Conservation (phyloP, 1,140 invertebrate genomes). For the Lysiphlebus fabarum region DNA sequence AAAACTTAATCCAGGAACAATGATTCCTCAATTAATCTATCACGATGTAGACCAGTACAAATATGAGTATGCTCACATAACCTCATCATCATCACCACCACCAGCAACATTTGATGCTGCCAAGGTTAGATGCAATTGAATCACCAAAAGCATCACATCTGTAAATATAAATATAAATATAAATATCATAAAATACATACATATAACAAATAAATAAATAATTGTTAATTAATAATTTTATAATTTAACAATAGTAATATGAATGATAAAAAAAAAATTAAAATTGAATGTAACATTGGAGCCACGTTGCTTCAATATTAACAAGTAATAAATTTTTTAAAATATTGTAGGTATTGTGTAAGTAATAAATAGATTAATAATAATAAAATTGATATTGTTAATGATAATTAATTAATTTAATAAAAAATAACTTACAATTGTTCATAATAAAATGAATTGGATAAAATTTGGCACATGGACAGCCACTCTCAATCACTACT, state of each 20-base stretch:
- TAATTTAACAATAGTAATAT: background rate
- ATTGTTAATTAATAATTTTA: background rate
- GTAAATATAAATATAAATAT: conserved; percentile 35
- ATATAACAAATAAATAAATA: too few species aligned
- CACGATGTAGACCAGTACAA: conserved; percentile 57
- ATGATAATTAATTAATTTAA: background rate
- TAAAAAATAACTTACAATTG: conserved; percentile 40
- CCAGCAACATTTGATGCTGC: conserved; percentile 28
- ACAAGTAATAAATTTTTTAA: too few species aligned
- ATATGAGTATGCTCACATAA: conserved; percentile 55
- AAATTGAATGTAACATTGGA: too few species aligned
- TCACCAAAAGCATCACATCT: conserved; percentile 23
- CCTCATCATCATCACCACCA: too few species aligned
- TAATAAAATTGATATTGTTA: background rate
- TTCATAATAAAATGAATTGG: conserved; percentile 34
- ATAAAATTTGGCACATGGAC: conserved; percentile 35
- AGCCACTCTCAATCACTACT: too few species aligned
- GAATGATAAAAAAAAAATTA: too few species aligned
- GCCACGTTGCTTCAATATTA: too few species aligned
- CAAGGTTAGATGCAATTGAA: conserved; percentile 20
- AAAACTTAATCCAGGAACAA: conserved; percentile 56
- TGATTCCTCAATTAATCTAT: conserved; percentile 56
- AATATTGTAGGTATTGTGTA: too few species aligned
- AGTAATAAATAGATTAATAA: too few species aligned
- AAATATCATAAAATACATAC: too few species aligned